These are phyloP conservation scores for Drosophila barbarae DNA, from an alignment of 2,888 invertebrate genomes.

Conservation along the genomic window DNA sequence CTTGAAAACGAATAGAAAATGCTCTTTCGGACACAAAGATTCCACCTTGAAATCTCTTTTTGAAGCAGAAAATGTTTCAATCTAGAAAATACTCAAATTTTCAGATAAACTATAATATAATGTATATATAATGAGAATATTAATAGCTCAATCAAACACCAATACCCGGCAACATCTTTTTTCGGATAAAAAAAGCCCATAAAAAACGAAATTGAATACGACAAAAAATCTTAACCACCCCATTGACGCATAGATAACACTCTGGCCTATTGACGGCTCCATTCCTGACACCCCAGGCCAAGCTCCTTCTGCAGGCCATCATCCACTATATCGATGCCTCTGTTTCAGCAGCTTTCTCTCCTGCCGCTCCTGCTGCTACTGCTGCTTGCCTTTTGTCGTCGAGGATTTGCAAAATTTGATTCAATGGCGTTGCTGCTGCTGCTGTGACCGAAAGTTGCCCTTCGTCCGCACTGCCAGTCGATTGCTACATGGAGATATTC, in stretches of 20 bases:
- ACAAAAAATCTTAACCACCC: constrained; percentile 74
- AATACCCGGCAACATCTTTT: not conserved
- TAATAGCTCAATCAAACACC: constrained; percentile 13
- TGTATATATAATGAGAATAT: no score
- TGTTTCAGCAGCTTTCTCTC: constrained; percentile 8
- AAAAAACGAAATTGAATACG: constrained; percentile 69
- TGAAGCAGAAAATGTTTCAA: no score
- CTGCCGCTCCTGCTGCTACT: constrained; percentile 14
- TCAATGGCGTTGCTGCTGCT: constrained; percentile 45
- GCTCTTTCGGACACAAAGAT: constrained; percentile 15
- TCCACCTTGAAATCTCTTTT: not conserved
- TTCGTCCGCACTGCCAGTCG: constrained; percentile 42
- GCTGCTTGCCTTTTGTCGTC: constrained; percentile 63
- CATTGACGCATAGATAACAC: constrained; percentile 51
- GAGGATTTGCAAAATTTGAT: constrained; percentile 70
- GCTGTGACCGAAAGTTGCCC: constrained; percentile 13
- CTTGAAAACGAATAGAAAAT: constrained; percentile 13
- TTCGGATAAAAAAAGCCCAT: constrained; percentile 15
- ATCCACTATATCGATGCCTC: constrained; percentile 16
- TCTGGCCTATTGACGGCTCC: constrained; percentile 50
- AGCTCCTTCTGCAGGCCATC: constrained; percentile 3
- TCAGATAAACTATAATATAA: not conserved
- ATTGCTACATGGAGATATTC: constrained; percentile 71
- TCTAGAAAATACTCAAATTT: not conserved
- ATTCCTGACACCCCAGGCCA: constrained; percentile 9